Evolutionary conservation across 1,140 invertebrate species (phyloP).

Genomic region (Aleiodes sp.): DNA sequence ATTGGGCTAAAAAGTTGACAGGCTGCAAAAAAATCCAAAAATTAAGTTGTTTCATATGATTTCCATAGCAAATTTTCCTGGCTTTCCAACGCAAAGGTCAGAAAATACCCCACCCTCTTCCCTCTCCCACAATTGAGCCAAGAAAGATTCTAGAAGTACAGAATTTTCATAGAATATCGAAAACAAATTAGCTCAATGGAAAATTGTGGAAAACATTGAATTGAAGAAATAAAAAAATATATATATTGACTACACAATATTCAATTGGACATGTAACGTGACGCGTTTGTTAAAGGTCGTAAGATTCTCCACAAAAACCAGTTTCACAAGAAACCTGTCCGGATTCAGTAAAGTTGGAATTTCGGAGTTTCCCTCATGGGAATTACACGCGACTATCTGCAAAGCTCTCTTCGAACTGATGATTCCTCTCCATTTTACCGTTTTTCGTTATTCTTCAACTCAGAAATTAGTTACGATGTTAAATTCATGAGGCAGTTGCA

Average conservation of each 20-base stretch:
- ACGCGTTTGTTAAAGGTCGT: slow-evolving; percentile 1
- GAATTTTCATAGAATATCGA: no score
- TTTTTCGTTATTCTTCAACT: background rate
- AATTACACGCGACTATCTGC: background rate
- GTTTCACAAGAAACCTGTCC: slow-evolving; percentile 33
- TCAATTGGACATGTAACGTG: background rate
- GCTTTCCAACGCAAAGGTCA: no score
- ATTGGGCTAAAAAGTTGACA: no score
- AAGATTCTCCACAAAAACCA: slow-evolving; percentile 23
- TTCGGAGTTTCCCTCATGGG: slow-evolving; percentile 27
- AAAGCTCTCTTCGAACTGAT: background rate
- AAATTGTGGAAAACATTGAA: background rate
- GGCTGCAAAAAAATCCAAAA: no score
- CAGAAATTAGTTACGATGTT: no score
- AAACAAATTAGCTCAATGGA: background rate
- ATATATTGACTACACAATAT: background rate
- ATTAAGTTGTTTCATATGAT: no score
- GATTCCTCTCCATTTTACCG: background rate
- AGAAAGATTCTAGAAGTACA: no score
- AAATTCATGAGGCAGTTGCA: background rate
- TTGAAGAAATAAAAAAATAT: background rate
- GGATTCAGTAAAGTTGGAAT: slow-evolving; percentile 17
- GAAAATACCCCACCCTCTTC: no score
- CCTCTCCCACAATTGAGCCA: no score
- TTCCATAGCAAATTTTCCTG: no score